Conservation (phyloP, 2,888 invertebrate species). For the Drosophila lacicola region DNA sequence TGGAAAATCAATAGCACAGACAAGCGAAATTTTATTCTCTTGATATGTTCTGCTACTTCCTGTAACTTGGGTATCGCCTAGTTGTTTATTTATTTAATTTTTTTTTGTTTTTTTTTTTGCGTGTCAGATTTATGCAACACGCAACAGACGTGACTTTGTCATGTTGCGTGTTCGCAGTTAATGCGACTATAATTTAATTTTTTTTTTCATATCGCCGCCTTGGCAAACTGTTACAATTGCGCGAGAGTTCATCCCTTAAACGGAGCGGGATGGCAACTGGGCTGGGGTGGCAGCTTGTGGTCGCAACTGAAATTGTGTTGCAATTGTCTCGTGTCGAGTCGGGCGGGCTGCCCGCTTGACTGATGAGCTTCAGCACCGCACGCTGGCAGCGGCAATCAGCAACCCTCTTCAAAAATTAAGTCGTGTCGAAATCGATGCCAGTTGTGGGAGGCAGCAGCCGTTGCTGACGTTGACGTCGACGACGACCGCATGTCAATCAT, state of each 20-base stretch:
- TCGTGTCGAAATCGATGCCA: conserved; percentile 78
- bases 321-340: conserved; percentile 60
- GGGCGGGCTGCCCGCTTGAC: conserved; percentile 47
- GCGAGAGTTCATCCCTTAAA: conserved; percentile 32
- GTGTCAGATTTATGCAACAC: conserved; percentile 68
- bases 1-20: conserved; percentile 33
- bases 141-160: conserved; percentile 68
- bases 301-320: conserved; percentile 57
- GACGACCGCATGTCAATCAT: conserved; percentile 78
- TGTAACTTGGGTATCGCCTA: neutral
- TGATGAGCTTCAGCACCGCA: conserved; percentile 71
- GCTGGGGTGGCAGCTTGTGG: conserved; percentile 35
- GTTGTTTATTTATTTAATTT: conserved; percentile 1
- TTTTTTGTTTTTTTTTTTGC: conserved; percentile 30
- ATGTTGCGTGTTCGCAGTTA: conserved; percentile 72
- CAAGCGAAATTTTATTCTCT: conserved; percentile 14
- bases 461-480: conserved; percentile 29
- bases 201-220: conserved; percentile 38
- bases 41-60: conserved; percentile 5
- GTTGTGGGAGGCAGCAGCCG: conserved; percentile 55
- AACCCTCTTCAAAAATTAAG: conserved; percentile 78
- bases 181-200: conserved; percentile 78
- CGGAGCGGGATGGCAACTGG: conserved; percentile 1
- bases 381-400: conserved; percentile 64
- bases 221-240: conserved; percentile 59